Evolutionary conservation across 1,140 invertebrate species (phyloP).

Genomic region (Bilobella aurantiaca): DNA sequence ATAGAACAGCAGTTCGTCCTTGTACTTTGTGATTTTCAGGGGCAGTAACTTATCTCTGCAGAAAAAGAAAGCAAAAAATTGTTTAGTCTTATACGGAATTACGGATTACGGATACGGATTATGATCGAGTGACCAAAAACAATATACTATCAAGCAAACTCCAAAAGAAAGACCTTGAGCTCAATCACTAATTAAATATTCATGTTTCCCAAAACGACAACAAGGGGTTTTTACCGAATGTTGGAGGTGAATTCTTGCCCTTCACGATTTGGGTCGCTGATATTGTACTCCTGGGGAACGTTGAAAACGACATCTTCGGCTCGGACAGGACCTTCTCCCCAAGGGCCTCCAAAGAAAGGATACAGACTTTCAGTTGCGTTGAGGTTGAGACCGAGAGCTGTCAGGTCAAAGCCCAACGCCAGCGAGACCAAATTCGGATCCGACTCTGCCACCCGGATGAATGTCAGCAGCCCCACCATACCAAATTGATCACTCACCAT

Average conservation of each 20-base stretch:
- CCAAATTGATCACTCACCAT: slow-evolving; percentile 99
- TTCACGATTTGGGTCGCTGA: slow-evolving; percentile 51
- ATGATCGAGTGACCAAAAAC: too few species aligned
- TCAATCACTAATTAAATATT: too few species aligned
- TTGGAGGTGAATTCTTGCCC: slow-evolving; percentile 49
- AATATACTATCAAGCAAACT: too few species aligned
- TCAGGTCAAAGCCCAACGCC: slow-evolving; percentile 92
- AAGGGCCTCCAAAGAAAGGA: slow-evolving; percentile 94
- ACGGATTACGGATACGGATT: too few species aligned
- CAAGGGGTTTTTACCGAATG: slow-evolving; percentile 50
- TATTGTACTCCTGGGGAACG: slow-evolving; percentile 96
- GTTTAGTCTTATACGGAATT: too few species aligned
- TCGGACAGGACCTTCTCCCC: slow-evolving; percentile 92
- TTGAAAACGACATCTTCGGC: slow-evolving; percentile 98
- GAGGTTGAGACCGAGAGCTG: slow-evolving; percentile 91
- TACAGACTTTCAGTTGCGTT: slow-evolving; percentile 94
- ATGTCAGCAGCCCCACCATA: slow-evolving; percentile 93
- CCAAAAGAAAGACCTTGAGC: too few species aligned
- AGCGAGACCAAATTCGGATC: slow-evolving; percentile 90
- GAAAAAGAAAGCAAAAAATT: slow-evolving; percentile 10
- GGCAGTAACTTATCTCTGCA: slow-evolving; percentile 81
- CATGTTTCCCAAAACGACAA: too few species aligned
- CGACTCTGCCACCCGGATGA: slow-evolving; percentile 92
- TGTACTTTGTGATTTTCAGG: slow-evolving; percentile 89
- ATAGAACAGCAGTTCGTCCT: slow-evolving; percentile 97